These are phyloP conservation scores for Talpa occidentalis DNA, from an alignment of 2,113 vertebrate genomes.

Conservation along the genomic window DNA sequence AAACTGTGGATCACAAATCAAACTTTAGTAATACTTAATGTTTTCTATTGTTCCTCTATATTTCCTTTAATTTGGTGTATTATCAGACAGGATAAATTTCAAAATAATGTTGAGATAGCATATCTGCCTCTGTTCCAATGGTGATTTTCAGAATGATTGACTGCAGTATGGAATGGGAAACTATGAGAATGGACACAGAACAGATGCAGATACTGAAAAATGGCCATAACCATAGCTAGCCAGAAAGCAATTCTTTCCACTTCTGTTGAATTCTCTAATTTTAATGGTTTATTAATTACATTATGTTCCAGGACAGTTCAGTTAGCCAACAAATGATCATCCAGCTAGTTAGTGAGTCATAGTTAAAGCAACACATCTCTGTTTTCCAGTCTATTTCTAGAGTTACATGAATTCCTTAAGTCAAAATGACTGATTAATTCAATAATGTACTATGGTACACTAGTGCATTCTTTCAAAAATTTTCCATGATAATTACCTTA, in stretches of 20 bases:
- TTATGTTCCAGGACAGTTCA: not conserved
- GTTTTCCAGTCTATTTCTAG: not conserved
- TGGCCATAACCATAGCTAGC: not conserved
- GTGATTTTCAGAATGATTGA: constrained; percentile 37
- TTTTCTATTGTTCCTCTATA: not conserved
- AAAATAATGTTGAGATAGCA: not conserved
- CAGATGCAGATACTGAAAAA: not conserved
- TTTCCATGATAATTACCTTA: not conserved
- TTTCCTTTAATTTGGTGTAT: not conserved
- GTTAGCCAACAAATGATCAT: not conserved
- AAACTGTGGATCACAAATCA: not conserved
- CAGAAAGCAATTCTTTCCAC: not conserved
- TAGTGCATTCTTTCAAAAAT: not conserved
- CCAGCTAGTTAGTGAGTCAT: not conserved
- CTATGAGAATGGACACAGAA: not conserved
- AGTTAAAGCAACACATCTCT: not conserved
- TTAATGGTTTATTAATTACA: constrained; percentile 18
- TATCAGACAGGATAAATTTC: constrained; percentile 12
- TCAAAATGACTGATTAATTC: not conserved
- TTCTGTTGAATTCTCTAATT: not conserved
- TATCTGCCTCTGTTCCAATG: not conserved
- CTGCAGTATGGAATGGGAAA: not conserved
- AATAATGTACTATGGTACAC: not conserved
- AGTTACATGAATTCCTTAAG: not conserved
- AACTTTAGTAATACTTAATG: not conserved